Conservation (phyloP, 2,888 invertebrate genomes). For the Ormyrus rosae region DNA sequence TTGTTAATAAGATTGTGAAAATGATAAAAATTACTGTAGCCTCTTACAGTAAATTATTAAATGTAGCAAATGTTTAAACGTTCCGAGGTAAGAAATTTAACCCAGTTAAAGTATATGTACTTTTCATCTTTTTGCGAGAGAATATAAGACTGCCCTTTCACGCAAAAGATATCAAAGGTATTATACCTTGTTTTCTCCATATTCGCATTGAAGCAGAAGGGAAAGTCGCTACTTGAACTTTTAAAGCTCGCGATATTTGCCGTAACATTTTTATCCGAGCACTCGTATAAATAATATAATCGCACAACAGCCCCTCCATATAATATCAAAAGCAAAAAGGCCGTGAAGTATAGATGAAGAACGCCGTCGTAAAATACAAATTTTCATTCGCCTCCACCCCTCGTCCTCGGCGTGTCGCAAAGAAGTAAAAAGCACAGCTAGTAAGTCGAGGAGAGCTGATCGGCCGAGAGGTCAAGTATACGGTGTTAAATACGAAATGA, state of each 20-base stretch:
- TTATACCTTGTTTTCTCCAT: too few species aligned
- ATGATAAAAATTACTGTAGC: too few species aligned
- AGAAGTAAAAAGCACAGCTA: background rate
- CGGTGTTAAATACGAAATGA: constrained; percentile 66
- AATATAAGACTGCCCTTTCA: too few species aligned
- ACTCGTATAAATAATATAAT: background rate
- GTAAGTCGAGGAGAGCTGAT: constrained; percentile 11
- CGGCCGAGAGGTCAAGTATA: constrained; percentile 59
- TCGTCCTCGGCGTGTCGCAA: background rate
- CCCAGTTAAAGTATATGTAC: too few species aligned
- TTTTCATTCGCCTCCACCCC: constrained; percentile 57
- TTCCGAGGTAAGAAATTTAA: too few species aligned
- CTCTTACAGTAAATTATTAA: too few species aligned
- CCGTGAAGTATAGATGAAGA: background rate
- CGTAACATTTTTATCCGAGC: constrained; percentile 4
- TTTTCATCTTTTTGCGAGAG: too few species aligned
- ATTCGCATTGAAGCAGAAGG: too few species aligned
- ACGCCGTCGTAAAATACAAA: constrained; percentile 60
- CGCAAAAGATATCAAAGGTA: too few species aligned
- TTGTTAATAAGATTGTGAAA: too few species aligned
- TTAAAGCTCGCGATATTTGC: background rate
- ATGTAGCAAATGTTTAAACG: too few species aligned
- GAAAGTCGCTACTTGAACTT: background rate
- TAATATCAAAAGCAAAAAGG: background rate
- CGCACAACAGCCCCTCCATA: background rate